Evolutionary conservation across 1,140 invertebrate species (phyloP).

Genomic region (Nomia melanderi): DNA sequence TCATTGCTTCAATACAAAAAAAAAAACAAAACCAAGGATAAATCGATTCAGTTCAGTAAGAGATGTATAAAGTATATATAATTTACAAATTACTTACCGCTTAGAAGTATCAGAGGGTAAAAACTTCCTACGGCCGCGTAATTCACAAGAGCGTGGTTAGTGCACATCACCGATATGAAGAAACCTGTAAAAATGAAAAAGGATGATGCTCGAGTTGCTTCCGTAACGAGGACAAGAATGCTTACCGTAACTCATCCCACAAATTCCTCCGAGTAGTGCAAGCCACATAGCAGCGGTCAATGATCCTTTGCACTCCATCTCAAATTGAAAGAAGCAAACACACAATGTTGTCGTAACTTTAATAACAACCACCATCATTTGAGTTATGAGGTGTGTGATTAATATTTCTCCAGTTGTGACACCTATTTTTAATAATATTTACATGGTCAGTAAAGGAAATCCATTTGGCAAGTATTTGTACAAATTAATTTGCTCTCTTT

Average conservation of each 20-base stretch:
- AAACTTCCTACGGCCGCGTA: conserved; percentile 92
- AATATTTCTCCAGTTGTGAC: conserved; percentile 86
- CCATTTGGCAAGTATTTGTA: not conserved
- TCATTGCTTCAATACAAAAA: too few species aligned
- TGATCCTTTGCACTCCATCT: conserved; percentile 84
- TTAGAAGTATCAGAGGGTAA: conserved; percentile 91
- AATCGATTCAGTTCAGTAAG: too few species aligned
- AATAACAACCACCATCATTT: conserved; percentile 87
- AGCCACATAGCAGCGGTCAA: conserved; percentile 81
- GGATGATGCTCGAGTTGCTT: not conserved
- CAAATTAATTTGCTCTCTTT: not conserved
- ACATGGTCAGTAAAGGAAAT: not conserved
- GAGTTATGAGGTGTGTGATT: conserved; percentile 88
- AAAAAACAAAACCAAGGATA: too few species aligned
- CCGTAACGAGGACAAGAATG: not conserved
- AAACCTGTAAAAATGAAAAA: conserved; percentile 82
- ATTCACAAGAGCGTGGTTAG: conserved; percentile 90
- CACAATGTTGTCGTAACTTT: conserved; percentile 84
- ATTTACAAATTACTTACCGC: conserved; percentile 82
- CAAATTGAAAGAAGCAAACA: conserved; percentile 83
- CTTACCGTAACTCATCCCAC: conserved; percentile 88
- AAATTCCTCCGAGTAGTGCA: conserved; percentile 83
- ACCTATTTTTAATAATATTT: conserved; percentile 73
- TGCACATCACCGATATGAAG: conserved; percentile 89
- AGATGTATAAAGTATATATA: too few species aligned